A percentile compares a stretch with the other conserved stretches of the same genome.
phyloP scores from a whole-genome alignment of 2,113 vertebrate species.

The Malurus melanocephalus region DNA sequence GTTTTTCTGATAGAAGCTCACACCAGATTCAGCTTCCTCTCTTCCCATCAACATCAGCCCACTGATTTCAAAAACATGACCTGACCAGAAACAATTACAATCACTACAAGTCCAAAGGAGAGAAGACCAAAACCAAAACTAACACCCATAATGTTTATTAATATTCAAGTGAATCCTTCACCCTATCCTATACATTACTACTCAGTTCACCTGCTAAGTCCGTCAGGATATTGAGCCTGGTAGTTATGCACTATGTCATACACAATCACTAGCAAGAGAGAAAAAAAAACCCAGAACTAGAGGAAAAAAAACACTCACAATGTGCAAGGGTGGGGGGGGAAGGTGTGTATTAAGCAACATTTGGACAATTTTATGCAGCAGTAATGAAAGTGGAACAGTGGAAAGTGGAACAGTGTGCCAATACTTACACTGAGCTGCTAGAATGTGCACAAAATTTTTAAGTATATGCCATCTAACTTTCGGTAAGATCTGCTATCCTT shows the following conservation, averaged over 20 bases:
- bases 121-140: neutral
- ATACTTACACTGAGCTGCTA: too few relatives aligned
- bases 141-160: neutral
- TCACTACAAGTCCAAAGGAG: neutral
- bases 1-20: neutral
- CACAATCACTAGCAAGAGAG: neutral
- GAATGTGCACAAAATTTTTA: neutral
- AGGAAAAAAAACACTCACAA: neutral
- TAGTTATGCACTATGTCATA: neutral
- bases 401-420: neutral
- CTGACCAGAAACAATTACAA: neutral
- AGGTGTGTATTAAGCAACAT: neutral
- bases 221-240: neutral
- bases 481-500: neutral
- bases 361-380: neutral
- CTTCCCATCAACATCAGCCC: neutral
- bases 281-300: neutral
- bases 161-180: neutral
- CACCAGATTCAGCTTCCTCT: neutral
- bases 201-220: neutral
- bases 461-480: neutral
- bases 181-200: neutral
- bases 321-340: rapidly evolving
- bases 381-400: neutral
- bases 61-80: neutral